Evolutionary conservation across 2,797 vertebrate genomes (phyloP), one percentile per base, ranked within the genome.

Genomic region (Brachyrhaphis roseni): DNA sequence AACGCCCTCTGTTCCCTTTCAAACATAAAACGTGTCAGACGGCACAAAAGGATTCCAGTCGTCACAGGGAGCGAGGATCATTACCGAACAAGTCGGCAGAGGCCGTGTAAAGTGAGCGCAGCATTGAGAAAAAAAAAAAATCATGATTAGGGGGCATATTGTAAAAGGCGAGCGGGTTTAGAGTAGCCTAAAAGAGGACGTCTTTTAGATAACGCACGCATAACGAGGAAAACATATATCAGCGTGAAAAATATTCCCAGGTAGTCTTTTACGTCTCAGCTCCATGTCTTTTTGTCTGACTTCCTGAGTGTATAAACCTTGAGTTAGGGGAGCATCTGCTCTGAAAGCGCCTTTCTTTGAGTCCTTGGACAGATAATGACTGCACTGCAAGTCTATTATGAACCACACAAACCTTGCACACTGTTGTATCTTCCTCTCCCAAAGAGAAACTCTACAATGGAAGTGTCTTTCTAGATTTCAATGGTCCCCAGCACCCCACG

Each of bases 1-100:
- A 92, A 89, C 74, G 83, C 90, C 91, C 93, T 93, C 91, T 92
- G 91, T 93, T 94, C 90, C 89, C 90, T 94, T 92, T 94, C 90
- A 93, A 90, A 91, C 91, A 92, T 94, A 93, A 93, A 95, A 95
- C 86, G 88, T 93, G 92, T 93, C 93, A 93, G 88, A 89, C 84
- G 59, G 85, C 81, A 94, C 94, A 94, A 94, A 94, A 91, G 92
- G 92, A 92, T 93, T 93, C 88, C 87, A 91, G 92, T 89, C 86
- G 82, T 91, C 89, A 85, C 85, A 86, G 87, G 85, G 87, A 90
- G 90, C 76, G 79, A 84, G 88, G 90, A 92, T 94, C 92, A 92
- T 93, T 94, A 94, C 88, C 7, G 80, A 90, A 90, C 90, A 82
- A 87, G 89, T 78, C 77, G 62, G 75, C 80, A 59, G 74, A 87